A percentile compares a stretch with the other conserved stretches of the same genome.
Evolutionary conservation across 2,888 invertebrate genomes (phyloP).

Genomic region (Ormyrus nitidulus): DNA sequence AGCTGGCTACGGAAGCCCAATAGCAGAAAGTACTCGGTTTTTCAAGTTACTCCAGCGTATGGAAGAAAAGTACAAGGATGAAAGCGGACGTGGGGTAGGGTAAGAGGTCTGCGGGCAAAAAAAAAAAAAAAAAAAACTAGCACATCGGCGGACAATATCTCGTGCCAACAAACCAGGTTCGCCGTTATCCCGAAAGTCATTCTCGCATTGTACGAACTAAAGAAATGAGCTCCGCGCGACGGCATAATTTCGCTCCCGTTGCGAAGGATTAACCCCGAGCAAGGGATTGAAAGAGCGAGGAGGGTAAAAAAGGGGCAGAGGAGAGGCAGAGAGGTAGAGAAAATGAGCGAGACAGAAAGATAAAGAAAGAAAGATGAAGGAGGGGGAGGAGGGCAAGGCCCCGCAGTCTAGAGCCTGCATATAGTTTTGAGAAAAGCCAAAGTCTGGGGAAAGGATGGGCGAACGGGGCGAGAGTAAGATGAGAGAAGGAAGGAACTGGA

Average conservation of each 20-base stretch:
- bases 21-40: no score
- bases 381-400: neutral
- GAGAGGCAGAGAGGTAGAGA: neutral
- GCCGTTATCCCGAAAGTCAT: conserved; percentile 14
- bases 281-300: conserved; percentile 8
- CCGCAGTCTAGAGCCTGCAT: neutral
- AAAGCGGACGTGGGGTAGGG: no score
- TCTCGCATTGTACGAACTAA: conserved; percentile 20
- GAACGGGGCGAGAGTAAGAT: no score
- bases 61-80: no score
- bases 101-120: neutral
- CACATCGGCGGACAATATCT: conserved; percentile 27
- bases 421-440: conserved; percentile 14
- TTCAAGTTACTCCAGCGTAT: no score
- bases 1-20: no score
- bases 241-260: conserved; percentile 60
- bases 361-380: neutral
- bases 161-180: neutral
- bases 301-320: conserved; percentile 19
- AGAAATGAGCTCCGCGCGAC: conserved; percentile 56
- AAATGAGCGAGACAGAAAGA: neutral
- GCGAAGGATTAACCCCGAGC: conserved; percentile 60
- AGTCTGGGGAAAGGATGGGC: neutral
- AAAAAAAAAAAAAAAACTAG: neutral
- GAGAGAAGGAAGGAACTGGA: no score